phyloP scores from a whole-genome alignment of 2,797 vertebrate genomes.

The Lacerta viridis region DNA sequence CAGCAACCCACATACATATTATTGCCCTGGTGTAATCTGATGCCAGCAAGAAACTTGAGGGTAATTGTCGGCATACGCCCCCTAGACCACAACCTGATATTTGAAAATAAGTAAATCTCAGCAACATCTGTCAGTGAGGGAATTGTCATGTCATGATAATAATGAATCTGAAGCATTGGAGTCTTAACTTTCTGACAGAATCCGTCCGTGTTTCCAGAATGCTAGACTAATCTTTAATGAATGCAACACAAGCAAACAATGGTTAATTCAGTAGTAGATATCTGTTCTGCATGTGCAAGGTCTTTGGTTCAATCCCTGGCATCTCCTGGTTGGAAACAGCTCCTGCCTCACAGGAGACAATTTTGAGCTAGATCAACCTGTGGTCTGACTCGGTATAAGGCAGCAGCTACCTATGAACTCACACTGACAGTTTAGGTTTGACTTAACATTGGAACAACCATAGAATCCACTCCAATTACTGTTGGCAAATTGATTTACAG shows the following conservation, averaged over 20 bases:
- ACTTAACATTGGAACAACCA: not conserved
- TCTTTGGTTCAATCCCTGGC: no score
- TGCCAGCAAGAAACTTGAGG: not conserved
- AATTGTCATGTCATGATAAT: not conserved
- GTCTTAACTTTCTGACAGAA: not conserved
- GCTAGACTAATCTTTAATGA: not conserved
- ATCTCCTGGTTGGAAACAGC: no score
- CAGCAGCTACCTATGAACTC: not conserved
- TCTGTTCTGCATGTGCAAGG: no score
- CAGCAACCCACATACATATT: no score
- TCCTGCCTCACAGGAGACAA: no score
- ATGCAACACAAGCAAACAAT: no score
- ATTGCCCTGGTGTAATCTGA: not conserved
- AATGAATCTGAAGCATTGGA: not conserved
- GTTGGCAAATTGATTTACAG: not conserved
- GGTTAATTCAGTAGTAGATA: not conserved
- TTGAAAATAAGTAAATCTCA: not conserved
- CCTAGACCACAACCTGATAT: not conserved
- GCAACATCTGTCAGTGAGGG: not conserved
- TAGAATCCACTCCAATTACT: not conserved
- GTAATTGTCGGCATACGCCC: not conserved
- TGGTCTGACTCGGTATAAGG: no score
- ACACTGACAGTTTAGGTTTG: not conserved
- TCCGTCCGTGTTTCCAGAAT: not conserved
- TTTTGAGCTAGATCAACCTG: no score